phyloP scores from a whole-genome alignment of 2,113 vertebrate species.

The Centropus bengalensis region DNA sequence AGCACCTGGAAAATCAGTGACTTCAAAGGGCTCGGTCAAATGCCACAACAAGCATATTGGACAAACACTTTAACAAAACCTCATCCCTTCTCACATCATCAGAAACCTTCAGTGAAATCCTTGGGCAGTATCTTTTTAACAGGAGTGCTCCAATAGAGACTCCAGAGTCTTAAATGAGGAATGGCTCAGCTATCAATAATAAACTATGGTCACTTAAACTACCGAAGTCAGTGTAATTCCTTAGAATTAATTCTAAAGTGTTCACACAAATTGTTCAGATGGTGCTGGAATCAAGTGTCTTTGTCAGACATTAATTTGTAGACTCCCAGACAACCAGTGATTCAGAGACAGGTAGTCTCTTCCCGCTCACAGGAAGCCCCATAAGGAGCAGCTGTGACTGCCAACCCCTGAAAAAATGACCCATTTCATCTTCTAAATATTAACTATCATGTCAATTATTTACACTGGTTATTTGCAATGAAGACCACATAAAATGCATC shows the following conservation, averaged over 20 bases:
- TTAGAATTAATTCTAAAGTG: background rate
- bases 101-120: background rate
- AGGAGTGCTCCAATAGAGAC: background rate
- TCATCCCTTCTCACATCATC: background rate
- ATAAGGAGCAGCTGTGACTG: background rate
- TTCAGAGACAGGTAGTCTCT: background rate
- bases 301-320: background rate
- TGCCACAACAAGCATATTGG: background rate
- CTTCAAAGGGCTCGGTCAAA: background rate
- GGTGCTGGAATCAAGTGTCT: no score
- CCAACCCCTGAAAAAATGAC: background rate
- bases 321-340: background rate
- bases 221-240: background rate
- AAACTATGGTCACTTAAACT: background rate
- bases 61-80: background rate
- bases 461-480: background rate
- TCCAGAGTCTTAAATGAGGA: background rate
- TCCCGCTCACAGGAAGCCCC: background rate
- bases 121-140: background rate
- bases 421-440: background rate
- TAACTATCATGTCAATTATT: background rate
- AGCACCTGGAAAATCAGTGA: background rate
- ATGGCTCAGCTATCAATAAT: background rate
- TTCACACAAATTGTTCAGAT: background rate
- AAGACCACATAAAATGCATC: slow-evolving; percentile 8